These are phyloP conservation scores for Oostethus manadensis DNA, from an alignment of 2,113 vertebrate genomes.

Conservation along the genomic window DNA sequence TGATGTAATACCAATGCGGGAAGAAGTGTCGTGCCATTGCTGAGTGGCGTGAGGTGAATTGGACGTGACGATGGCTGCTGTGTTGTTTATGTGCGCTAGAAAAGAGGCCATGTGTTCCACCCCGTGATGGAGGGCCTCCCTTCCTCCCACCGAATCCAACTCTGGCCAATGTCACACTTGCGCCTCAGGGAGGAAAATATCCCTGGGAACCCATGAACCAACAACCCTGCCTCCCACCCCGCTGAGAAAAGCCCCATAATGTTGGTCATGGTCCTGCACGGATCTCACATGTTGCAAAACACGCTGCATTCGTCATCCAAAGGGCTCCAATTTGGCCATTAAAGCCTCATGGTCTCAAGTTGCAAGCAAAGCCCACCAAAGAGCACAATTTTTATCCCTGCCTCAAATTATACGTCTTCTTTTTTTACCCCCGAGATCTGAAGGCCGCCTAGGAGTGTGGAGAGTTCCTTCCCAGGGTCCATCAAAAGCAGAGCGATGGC, in stretches of 20 bases:
- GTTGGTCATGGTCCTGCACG: background rate
- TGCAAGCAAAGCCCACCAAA: background rate
- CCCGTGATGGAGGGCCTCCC: conserved; percentile 52
- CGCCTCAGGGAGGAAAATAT: conserved; percentile 56
- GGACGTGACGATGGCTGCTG: conserved; percentile 48
- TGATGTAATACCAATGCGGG: too few relatives aligned
- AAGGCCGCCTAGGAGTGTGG: conserved; percentile 30
- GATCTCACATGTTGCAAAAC: background rate
- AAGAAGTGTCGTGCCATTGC: conserved; percentile 2
- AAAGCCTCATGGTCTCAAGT: background rate
- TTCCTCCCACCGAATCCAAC: conserved; percentile 58
- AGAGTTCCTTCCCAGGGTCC: conserved; percentile 31
- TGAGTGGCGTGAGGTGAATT: conserved; percentile 45
- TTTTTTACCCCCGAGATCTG: too few relatives aligned
- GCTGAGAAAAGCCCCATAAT: conserved; percentile 41
- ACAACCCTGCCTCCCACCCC: conserved; percentile 4
- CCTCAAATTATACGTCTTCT: too few relatives aligned
- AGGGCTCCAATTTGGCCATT: background rate
- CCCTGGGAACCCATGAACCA: conserved; percentile 61
- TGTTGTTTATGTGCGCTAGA: conserved; percentile 10
- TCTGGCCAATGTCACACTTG: conserved; percentile 68
- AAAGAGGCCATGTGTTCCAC: conserved; percentile 54
- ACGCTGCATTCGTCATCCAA: background rate
- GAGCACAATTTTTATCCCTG: conserved; percentile 1
- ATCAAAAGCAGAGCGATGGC: conserved; percentile 59